Percentiles rank a stretch among this genome's conserved stretches.
Conservation (phyloP, 2,888 invertebrate genomes). For the Synanthedon myopaeformis region DNA sequence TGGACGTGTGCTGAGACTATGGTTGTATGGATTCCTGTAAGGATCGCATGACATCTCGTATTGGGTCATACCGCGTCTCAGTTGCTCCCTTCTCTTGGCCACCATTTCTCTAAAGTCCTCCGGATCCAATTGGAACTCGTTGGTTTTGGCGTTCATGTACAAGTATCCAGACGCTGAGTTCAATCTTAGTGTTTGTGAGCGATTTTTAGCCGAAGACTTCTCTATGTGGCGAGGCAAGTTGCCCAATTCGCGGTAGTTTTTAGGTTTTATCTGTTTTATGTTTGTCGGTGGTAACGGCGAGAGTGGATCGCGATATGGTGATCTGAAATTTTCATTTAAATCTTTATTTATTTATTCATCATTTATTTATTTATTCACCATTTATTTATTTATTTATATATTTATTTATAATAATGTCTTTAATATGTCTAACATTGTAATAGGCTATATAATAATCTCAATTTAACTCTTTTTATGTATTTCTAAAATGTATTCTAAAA, state of each 20-base stretch:
- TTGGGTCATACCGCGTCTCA: constrained; percentile 51
- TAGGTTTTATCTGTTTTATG: constrained; percentile 47
- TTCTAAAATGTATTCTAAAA: no score
- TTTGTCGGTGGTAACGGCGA: constrained; percentile 56
- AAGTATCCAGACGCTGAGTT: constrained; percentile 64
- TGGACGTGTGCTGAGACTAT: constrained; percentile 31
- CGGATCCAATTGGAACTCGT: constrained; percentile 60
- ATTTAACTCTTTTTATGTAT: no score
- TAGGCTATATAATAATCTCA: no score
- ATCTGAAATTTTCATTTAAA: constrained; percentile 28
- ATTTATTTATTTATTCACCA: no score
- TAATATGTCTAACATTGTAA: no score
- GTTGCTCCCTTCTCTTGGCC: constrained; percentile 52
- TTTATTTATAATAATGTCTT: no score
- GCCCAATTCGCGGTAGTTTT: constrained; percentile 41
- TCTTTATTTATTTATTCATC: no score
- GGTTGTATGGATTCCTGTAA: constrained; percentile 36
- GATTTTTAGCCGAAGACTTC: constrained; percentile 42
- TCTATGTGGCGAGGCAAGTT: constrained; percentile 56
- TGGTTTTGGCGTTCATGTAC: constrained; percentile 61
- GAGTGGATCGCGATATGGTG: constrained; percentile 55
- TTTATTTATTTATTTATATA: no score
- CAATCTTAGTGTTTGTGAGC: constrained; percentile 52
- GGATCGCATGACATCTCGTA: constrained; percentile 43
- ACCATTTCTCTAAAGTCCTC: constrained; percentile 61